phyloP scores from a whole-genome alignment of 2,888 invertebrate species.

The Mesochorus sp. region DNA sequence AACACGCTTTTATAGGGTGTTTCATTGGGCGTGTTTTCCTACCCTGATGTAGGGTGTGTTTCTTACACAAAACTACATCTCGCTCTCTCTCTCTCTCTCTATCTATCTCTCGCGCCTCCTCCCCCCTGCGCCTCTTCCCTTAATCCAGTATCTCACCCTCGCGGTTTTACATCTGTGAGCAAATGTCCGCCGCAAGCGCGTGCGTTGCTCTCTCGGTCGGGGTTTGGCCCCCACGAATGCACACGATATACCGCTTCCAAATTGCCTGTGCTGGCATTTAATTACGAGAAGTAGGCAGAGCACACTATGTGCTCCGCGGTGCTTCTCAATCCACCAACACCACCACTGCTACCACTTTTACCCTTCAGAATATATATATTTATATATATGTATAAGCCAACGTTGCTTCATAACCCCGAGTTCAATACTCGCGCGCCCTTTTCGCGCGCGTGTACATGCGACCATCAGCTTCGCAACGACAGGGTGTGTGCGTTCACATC shows the following conservation, averaged over 20 bases:
- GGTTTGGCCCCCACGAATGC: conserved; percentile 75
- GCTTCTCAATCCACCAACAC: conserved; percentile 28
- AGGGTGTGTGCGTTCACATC: not conserved
- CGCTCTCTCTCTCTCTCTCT: too few relatives aligned
- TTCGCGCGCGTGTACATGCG: not conserved
- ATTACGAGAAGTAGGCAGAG: conserved; percentile 79
- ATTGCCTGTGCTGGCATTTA: conserved; percentile 79
- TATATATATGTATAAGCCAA: too few relatives aligned
- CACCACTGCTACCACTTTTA: conserved; percentile 9
- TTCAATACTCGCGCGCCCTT: conserved; percentile 9
- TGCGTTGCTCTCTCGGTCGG: conserved; percentile 43
- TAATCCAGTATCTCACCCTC: not conserved
- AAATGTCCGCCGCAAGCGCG: conserved; percentile 32
- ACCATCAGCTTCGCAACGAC: not conserved
- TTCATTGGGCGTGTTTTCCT: too few relatives aligned
- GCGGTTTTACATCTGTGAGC: not conserved
- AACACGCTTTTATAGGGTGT: too few relatives aligned
- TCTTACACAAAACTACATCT: too few relatives aligned
- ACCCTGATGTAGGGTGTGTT: too few relatives aligned
- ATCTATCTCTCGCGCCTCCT: too few relatives aligned
- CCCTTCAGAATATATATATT: too few relatives aligned
- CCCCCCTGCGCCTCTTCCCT: too few relatives aligned
- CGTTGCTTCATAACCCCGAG: conserved; percentile 7
- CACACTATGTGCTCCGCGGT: not conserved
- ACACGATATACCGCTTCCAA: conserved; percentile 72